Base-by-base conservation (phyloP, 2,797 vertebrate species). In the Alcedo quadribrachys region DNA sequence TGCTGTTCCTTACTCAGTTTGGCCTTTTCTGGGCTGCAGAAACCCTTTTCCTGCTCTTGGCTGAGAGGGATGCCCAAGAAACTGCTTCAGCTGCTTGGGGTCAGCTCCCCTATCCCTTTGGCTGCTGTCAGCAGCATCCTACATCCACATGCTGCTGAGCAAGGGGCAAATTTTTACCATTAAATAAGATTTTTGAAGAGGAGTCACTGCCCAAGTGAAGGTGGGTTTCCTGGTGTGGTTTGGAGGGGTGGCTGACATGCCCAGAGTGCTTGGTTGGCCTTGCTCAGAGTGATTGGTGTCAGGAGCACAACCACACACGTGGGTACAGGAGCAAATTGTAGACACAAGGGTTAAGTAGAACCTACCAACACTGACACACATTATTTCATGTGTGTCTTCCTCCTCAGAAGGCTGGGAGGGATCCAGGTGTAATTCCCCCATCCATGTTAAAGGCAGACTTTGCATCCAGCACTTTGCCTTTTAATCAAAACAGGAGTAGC, bases 41-140 rank as follows among this genome's bases (percentile, higher is more conserved):
- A 85, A 45, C 21, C 42, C 24, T 79, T 76, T 30, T 30, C 22
- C 30, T 33, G n/a, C 35, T 76, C 67, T 28, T 33, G n/a, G 25
- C 50, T 65, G 54, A 50, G 45, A 57, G 1, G 2, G 24, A 37
- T 55, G 28, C 8, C 20, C 0, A 0, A 18, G 37, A 55, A 76
- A 73, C 8, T 65, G 30, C 58, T 79, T 63, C 60, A n/a, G 8
- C 5, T 4, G 2, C 19, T 6, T 25, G 8, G 13, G 15, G 4
- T 0, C 40, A 70, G 16, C 4, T 14, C 20, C 45, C 6, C 8
- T 18, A 28, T 48, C 40, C 45, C 45, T 37, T 48, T 2, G 1
- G 14, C 51, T 8, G 2, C 33, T 6, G 0, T 11, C 46, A 50
- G 37, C 37, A 37, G 32, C 42, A 58, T 19, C 37, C 63, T 43